Base-by-base conservation (phyloP, 2,797 vertebrate species). In the Rhinichthys osculus region DNA sequence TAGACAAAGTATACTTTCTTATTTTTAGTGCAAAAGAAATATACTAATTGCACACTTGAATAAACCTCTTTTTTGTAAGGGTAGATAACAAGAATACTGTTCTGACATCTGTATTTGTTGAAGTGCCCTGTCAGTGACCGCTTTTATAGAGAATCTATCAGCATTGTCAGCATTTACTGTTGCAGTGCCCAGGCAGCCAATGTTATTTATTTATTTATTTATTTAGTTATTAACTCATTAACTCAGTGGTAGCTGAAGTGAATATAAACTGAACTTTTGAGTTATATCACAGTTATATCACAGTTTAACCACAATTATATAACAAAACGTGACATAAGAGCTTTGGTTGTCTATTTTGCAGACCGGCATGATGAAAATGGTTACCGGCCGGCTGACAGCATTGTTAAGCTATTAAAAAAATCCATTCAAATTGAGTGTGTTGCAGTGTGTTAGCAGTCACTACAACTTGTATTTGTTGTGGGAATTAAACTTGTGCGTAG, bases 401-500 rank as follows among this genome's bases (percentile, higher is more conserved):
- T 23, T 17, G 38, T 72, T 67, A 38, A 52, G 33, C 42, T 30
- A 19, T 81, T 69, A n/a, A 35, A 33, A 70, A 82, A 82, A 33
- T 30, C 69, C 40, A 40, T 82, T 71, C 44, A 54, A 57, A 57
- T 27, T 30, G 27, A 81, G 78, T 27, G 11, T 27, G 21, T 71
- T 71, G 30, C 6, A 57, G n/a, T 59, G n/a, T 59, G 23, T 70
- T 13, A 30, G 52, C 50, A 72, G n/a, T 62, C 38, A 21, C 23
- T 62, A 74, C 40, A 86, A 76, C 71, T 77, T 47, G 52, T 78
- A 35, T 84, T 92, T 78, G 84, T 89, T 87, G 91, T 92, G 89
- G 90, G 93, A 94, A 92, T 93, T 94, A 90, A 94, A 94, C 93
- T 93, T 91, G 90, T 93, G 90, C 91, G 91, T 93, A 81, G 89